These are phyloP conservation scores for Cottus gobio DNA, from an alignment of 2,113 vertebrate genomes.

Conservation along the genomic window DNA sequence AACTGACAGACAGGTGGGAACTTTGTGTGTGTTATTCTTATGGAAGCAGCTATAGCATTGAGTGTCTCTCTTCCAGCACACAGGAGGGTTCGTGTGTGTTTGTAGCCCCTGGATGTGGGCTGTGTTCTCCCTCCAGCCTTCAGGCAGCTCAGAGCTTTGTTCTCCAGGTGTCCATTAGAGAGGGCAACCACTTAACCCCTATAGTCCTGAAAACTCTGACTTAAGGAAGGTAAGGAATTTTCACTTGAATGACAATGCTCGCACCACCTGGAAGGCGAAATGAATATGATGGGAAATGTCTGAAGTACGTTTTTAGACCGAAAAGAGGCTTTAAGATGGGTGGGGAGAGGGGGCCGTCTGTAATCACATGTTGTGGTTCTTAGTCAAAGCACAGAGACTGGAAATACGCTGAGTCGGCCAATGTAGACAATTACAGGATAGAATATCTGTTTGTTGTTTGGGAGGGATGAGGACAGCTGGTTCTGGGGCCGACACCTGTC, in stretches of 20 bases:
- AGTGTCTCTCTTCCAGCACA: not conserved
- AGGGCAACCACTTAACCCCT: conserved; percentile 15
- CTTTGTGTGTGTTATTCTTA: not conserved
- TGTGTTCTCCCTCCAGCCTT: not conserved
- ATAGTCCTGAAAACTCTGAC: not conserved
- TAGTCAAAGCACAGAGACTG: conserved; percentile 45
- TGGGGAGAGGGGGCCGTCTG: not conserved
- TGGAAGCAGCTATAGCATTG: not conserved
- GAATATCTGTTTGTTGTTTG: conserved; percentile 48
- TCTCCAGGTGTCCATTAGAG: not conserved
- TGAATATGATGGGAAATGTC: conserved; percentile 31
- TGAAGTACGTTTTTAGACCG: conserved; percentile 15
- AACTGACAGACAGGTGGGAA: not conserved
- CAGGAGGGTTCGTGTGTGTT: not conserved
- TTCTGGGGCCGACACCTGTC: conserved; percentile 49
- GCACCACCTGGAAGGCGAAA: conserved; percentile 15
- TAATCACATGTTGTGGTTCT: conserved; percentile 58
- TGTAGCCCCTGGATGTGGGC: not conserved
- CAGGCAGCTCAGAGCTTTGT: conserved; percentile 15
- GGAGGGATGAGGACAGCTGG: conserved; percentile 41
- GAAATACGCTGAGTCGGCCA: conserved; percentile 59
- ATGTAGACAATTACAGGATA: conserved; percentile 64
- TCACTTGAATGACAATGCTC: conserved; percentile 3
- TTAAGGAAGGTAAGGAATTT: not conserved
- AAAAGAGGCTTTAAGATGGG: conserved; percentile 26